Conservation (phyloP, 1,140 invertebrate species). For the Meloidogyne hapla region DNA sequence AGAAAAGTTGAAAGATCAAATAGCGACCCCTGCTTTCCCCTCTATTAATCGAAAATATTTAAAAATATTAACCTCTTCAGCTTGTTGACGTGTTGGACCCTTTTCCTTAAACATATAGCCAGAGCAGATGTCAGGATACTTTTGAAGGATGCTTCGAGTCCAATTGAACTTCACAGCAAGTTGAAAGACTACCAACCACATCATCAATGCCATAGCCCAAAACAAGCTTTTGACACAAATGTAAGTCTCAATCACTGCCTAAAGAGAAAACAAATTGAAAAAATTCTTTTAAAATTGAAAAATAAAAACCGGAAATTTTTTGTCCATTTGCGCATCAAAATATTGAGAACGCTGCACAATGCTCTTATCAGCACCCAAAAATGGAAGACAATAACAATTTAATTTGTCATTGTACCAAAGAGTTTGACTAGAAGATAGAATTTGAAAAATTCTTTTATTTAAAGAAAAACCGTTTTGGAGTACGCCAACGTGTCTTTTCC, state of each 20-base stretch:
- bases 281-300: slow-evolving; percentile 15
- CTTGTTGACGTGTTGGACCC: slow-evolving; percentile 57
- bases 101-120: slow-evolving; percentile 54
- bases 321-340: slow-evolving; percentile 72
- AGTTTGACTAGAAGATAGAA: slow-evolving; percentile 66
- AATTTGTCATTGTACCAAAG: slow-evolving; percentile 71
- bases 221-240: slow-evolving; percentile 59
- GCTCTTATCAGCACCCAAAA: slow-evolving; percentile 77
- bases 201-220: slow-evolving; percentile 66
- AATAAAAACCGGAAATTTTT: slow-evolving; percentile 73
- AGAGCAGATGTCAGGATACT: slow-evolving; percentile 57
- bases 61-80: slow-evolving; percentile 43
- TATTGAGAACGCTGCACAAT: slow-evolving; percentile 77
- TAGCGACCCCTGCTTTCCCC: too few relatives aligned
- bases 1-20: too few relatives aligned
- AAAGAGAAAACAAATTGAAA: slow-evolving; percentile 7
- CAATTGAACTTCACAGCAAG: slow-evolving; percentile 71
- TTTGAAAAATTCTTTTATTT: background rate
- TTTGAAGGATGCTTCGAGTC: slow-evolving; percentile 55
- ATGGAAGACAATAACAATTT: slow-evolving; percentile 75
- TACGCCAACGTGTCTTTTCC: slow-evolving; percentile 51
- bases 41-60: too few relatives aligned
- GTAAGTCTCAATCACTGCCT: slow-evolving; percentile 63
- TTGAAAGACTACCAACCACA: slow-evolving; percentile 70
- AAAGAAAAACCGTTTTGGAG: slow-evolving; percentile 39